Percentiles rank a stretch among this genome's conserved stretches.
These are phyloP conservation scores for Agrenia bidenticulata DNA, from an alignment of 2,888 invertebrate genomes.

Conservation along the genomic window DNA sequence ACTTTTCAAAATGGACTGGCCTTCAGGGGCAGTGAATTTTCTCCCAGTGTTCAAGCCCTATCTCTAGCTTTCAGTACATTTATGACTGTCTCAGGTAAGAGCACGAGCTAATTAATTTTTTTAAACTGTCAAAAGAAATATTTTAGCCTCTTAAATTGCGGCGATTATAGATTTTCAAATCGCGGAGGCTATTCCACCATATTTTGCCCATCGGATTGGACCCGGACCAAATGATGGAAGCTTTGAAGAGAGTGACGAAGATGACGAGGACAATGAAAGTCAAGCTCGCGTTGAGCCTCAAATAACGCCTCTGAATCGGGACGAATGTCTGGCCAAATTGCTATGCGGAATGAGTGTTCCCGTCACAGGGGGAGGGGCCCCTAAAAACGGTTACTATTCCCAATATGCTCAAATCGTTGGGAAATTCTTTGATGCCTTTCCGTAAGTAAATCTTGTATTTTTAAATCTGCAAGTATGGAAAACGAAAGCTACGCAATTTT, in stretches of 20 bases:
- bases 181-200: not conserved
- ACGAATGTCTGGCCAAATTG: conserved; percentile 38
- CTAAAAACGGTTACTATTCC: conserved; percentile 35
- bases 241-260: conserved; percentile 31
- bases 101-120: not conserved
- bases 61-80: conserved; percentile 1
- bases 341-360: conserved; percentile 44
- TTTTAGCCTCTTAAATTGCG: too few species aligned
- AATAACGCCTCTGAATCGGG: conserved; percentile 31
- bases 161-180: not conserved
- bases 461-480: not conserved
- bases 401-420: conserved; percentile 39
- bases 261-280: conserved; percentile 28
- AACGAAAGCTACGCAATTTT: not conserved
- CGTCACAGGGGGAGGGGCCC: conserved; percentile 31
- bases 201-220: not conserved
- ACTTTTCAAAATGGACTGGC: too few species aligned
- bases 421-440: conserved; percentile 40
- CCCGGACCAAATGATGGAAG: not conserved
- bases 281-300: conserved; percentile 35
- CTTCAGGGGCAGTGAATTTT: too few species aligned
- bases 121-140: too few species aligned
- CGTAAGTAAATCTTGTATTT: conserved; percentile 27
- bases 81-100: conserved; percentile 3
- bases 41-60: too few species aligned